These are phyloP conservation scores for Pelosia muscerda DNA, from an alignment of 2,888 invertebrate genomes.

Conservation along the genomic window DNA sequence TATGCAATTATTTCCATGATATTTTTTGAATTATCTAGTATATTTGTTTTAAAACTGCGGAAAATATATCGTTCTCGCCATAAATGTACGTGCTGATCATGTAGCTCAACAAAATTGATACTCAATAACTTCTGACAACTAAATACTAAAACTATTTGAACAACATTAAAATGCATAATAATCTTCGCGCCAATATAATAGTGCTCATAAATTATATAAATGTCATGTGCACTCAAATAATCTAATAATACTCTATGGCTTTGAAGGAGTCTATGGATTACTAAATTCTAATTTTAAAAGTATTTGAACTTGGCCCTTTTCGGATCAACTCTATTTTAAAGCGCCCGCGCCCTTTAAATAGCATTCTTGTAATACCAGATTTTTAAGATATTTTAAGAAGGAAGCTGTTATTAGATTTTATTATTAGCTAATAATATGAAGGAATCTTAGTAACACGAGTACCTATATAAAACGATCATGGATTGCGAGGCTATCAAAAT, in stretches of 20 bases:
- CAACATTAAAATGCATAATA: too few species aligned
- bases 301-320: slow-evolving; percentile 46
- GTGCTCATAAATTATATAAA: too few species aligned
- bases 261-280: slow-evolving; percentile 30
- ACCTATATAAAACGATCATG: too few species aligned
- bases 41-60: too few species aligned
- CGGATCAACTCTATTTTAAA: slow-evolving; percentile 25
- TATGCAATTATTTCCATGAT: too few species aligned
- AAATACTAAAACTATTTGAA: too few species aligned
- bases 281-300: slow-evolving; percentile 28
- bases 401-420: slow-evolving; percentile 9
- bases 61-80: not conserved
- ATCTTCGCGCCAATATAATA: too few species aligned
- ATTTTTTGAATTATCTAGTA: too few species aligned
- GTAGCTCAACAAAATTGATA: not conserved
- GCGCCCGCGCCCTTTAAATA: slow-evolving; percentile 32
- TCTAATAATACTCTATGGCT: slow-evolving; percentile 8
- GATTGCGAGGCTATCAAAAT: too few species aligned
- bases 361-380: not conserved
- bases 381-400: slow-evolving; percentile 19
- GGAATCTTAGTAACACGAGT: too few species aligned
- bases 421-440: not conserved
- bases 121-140: too few species aligned
- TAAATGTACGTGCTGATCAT: not conserved
- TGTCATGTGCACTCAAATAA: not conserved